Conservation (phyloP, 2,797 vertebrate species). For the Atherinosoma microstoma region DNA sequence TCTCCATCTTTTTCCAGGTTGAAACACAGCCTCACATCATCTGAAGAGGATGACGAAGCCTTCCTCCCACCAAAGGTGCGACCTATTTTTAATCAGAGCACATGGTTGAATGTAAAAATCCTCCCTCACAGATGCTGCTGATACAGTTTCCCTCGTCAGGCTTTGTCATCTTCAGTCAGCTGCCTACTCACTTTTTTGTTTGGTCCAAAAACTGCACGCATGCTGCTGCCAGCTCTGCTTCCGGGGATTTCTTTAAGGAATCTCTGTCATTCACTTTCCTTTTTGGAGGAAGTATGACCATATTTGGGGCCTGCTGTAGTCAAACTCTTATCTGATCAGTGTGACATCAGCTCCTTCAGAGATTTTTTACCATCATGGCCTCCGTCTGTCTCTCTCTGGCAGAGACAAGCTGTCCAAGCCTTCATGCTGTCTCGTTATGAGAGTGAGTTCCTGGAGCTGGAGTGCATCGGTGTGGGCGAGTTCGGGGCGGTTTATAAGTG, state of each 20-base stretch:
- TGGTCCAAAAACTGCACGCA: conserved; percentile 63
- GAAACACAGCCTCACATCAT: conserved; percentile 81
- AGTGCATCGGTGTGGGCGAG: conserved; percentile 92
- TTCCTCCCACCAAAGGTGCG: conserved; percentile 86
- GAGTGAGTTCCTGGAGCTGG: conserved; percentile 95
- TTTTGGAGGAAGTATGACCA: conserved; percentile 48
- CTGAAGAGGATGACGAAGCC: conserved; percentile 83
- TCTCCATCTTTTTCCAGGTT: conserved; percentile 74
- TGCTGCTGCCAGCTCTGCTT: conserved; percentile 59
- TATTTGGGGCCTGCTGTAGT: conserved; percentile 61
- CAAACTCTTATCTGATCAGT: not conserved
- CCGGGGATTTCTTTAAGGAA: conserved; percentile 65
- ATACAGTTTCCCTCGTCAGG: conserved; percentile 49
- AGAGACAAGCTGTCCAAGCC: conserved; percentile 88
- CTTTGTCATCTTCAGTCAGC: conserved; percentile 69
- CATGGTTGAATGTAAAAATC: conserved; percentile 27
- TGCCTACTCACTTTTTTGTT: conserved; percentile 57
- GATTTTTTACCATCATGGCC: too few species aligned
- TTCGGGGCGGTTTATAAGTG: conserved; percentile 96
- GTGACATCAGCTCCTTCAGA: conserved; percentile 61
- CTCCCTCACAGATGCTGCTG: conserved; percentile 46
- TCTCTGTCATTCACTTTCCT: conserved; percentile 46
- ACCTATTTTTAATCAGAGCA: conserved; percentile 56
- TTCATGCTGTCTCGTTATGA: conserved; percentile 94
- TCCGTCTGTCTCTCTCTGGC: conserved; percentile 66